phyloP scores from a whole-genome alignment of 1,140 invertebrate species.

The Cotesia glomerata region DNA sequence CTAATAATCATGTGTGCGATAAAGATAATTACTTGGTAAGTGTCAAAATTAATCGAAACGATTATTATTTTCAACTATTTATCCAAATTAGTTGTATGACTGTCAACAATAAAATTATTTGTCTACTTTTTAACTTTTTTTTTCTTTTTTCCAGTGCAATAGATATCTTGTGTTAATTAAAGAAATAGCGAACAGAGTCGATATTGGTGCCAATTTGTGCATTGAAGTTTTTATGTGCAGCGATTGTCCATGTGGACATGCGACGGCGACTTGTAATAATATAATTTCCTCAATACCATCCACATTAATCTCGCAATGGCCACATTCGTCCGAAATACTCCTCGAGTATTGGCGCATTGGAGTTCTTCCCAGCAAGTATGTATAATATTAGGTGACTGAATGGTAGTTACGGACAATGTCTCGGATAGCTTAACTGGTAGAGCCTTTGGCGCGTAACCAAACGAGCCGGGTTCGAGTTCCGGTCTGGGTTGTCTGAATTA shows the following conservation, averaged over 20 bases:
- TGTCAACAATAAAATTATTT: no score
- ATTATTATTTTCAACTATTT: conserved; percentile 6
- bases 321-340: conserved; percentile 64
- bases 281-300: conserved; percentile 49
- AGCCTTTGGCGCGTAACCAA: no score
- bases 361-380: conserved; percentile 69
- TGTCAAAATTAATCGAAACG: conserved; percentile 21
- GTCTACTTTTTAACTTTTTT: not conserved
- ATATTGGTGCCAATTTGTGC: conserved; percentile 68
- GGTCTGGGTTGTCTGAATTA: no score
- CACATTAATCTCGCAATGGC: conserved; percentile 52
- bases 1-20: conserved; percentile 65
- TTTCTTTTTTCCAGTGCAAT: conserved; percentile 46
- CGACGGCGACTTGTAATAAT: conserved; percentile 60
- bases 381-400: no score
- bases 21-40: conserved; percentile 65
- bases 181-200: conserved; percentile 64
- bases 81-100: not conserved
- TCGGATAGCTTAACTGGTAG: no score
- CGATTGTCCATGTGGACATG: conserved; percentile 69
- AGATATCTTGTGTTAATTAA: conserved; percentile 66
- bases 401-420: no score
- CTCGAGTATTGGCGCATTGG: conserved; percentile 79
- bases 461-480: no score
- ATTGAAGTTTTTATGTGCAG: conserved; percentile 77